Base-by-base conservation (phyloP, 2,797 vertebrate species). In the Sebastes hopkinsi region DNA sequence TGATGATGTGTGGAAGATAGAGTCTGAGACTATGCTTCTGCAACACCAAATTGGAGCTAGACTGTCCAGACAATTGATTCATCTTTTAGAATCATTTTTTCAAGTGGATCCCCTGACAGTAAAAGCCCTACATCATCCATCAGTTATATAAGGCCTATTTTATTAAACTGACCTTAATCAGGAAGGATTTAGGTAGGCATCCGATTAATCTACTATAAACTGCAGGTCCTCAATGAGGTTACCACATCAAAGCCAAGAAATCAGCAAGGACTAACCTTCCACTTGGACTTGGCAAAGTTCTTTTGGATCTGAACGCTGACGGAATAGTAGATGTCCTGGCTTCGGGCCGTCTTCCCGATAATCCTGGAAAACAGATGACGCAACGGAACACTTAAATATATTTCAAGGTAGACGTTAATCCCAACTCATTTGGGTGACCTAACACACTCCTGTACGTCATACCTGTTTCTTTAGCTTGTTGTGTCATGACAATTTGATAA, bases 221-320 rank as follows among this genome's bases (percentile, higher is more conserved):
- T 59, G 38, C 69, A 56, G 68, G 22, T 14, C 46, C 50, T 79
- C 54, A 46, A 81, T 80, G 65, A 67, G 82, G 23, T 88, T 68
- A 91, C 10, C 56, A 36, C 55, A 64, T 74, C 27, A 10, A 34
- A 80, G 70, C 77, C 70, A 81, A 69, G 67, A 75, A 79, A 83
- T 88, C 73, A 64, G n/a, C 18, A 66, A 22, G 5, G 25, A 91
- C 96, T 96, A 87, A 99, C 99, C 97, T 97, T 97, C 99, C 99
- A 99, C 87, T 98, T 99, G 94, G 96, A 97, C 95, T 97, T 98
- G 90, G 97, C 98, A 69, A 99, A 99, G 95, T 99, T 99, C 87
- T 98, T 99, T 88, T 99, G 97, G 84, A 99, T 99, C 95, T 99
- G 98, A 75, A 95, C 94, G 1, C 98, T 99, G 93, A 99, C 97